Evolutionary conservation across 2,888 invertebrate species (phyloP), one percentile per base, ranked within the genome.

Genomic region (Acanthosepion esculentum): DNA sequence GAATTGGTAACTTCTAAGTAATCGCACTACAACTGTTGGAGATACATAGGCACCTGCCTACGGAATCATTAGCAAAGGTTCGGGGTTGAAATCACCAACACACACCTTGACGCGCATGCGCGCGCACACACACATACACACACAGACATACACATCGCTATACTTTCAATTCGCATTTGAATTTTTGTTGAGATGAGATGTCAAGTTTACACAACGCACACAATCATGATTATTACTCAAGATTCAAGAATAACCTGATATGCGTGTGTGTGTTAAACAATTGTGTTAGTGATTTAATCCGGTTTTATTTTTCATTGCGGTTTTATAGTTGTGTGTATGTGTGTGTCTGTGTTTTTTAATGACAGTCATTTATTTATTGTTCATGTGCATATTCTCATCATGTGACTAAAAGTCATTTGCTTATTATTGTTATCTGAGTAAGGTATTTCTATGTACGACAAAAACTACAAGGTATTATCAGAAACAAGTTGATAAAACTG

Each of bases 1-100:
- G 78, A 78, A 78, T 78, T 78, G n/a, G 78, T 78, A 78, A 78
- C 78, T 78, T 78, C 78, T 78, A 78, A 78, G 78, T 78, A 78
- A 78, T 78, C 78, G 33, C 78, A 78, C 33, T 78, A 33, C 59
- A 59, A 59, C 59, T 59, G 59, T 59, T 59, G n/a, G 78, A 78
- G 78, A 15, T 78, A 78, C 78, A 78, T 33, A 78, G 78, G 78
- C 78, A 78, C 78, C 78, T 78, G 78, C 78, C 78, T 33, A n/a
- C 6, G 20, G n/a, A n/a, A 78, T 78, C 78, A 78, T 78, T 64
- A 64, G 29, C 29, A 29, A 7, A 78, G 78, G 78, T 78, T n/a
- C n/a, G 33, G 12, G 78, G n/a, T n/a, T 78, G 78, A 78, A 78
- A 33, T n/a, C n/a, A 78, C 23, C 59, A 59, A 59, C 23, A 23